Conservation (phyloP, 2,797 vertebrate genomes). For the Margarornis squamiger region DNA sequence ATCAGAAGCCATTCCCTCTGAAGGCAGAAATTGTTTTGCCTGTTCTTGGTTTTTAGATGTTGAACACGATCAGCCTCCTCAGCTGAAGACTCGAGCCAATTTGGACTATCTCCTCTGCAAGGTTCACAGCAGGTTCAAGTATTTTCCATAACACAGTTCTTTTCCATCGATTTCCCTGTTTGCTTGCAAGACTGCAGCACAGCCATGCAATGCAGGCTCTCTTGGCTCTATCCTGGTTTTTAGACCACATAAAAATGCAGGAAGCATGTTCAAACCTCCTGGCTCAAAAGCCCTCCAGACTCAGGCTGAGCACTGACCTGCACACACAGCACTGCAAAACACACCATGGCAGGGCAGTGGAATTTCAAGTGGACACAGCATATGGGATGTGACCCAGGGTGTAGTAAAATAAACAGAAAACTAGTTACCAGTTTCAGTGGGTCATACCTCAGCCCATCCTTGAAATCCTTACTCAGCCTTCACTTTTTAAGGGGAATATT, state of each 20-base stretch:
- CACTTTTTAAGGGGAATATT: neutral
- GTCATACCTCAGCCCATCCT: neutral
- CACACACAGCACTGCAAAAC: neutral
- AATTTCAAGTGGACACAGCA: neutral
- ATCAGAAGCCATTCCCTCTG: neutral
- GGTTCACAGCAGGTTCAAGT: neutral
- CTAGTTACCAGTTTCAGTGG: neutral
- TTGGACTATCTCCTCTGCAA: neutral
- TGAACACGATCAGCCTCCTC: neutral
- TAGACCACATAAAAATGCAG: neutral
- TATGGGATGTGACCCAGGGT: neutral
- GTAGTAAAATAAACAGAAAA: neutral
- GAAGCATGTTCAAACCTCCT: neutral
- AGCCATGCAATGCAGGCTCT: accelerated
- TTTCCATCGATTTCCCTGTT: neutral
- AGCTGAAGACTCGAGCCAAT: neutral
- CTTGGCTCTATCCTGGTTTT: neutral
- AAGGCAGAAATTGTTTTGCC: neutral
- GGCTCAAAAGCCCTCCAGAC: neutral
- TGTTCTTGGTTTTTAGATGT: neutral
- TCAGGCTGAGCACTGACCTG: neutral
- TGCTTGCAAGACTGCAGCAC: neutral
- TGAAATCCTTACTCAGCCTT: neutral
- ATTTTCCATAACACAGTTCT: neutral
- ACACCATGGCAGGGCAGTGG: accelerated